Conservation (phyloP, 2,797 vertebrate genomes). For the Mus spretus region DNA sequence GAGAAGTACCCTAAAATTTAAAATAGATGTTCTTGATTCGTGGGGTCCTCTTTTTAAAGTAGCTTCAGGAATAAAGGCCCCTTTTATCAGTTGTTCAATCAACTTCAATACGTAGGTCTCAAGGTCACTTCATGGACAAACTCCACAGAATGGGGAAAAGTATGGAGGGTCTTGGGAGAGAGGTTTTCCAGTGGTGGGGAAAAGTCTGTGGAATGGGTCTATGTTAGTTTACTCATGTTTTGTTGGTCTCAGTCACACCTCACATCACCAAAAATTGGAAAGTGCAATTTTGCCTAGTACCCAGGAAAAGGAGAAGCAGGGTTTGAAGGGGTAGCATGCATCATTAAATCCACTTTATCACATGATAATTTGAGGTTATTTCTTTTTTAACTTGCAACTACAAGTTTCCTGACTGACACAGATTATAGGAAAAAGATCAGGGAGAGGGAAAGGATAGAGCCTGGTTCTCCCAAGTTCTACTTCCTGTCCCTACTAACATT, state of each 20-base stretch:
- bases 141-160: not conserved
- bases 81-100: not conserved
- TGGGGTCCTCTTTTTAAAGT: not conserved
- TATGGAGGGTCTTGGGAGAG: not conserved
- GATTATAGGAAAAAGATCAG: not conserved
- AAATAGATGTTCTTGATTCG: not conserved
- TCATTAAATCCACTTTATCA: not conserved
- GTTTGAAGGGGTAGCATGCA: not conserved
- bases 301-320: not conserved
- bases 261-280: not conserved
- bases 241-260: not conserved
- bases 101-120: not conserved
- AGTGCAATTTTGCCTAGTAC: not conserved
- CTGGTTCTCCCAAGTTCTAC: not conserved
- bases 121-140: not conserved
- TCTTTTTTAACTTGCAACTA: constrained; percentile 42
- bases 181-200: not conserved
- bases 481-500: not conserved
- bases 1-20: not conserved
- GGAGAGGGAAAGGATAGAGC: not conserved
- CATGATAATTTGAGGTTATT: constrained; percentile 21
- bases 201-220: not conserved
- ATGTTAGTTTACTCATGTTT: not conserved
- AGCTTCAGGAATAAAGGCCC: not conserved
- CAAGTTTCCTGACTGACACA: not conserved